Base-by-base conservation (phyloP, 2,888 invertebrate genomes). In the Eupithecia dodoneata region DNA sequence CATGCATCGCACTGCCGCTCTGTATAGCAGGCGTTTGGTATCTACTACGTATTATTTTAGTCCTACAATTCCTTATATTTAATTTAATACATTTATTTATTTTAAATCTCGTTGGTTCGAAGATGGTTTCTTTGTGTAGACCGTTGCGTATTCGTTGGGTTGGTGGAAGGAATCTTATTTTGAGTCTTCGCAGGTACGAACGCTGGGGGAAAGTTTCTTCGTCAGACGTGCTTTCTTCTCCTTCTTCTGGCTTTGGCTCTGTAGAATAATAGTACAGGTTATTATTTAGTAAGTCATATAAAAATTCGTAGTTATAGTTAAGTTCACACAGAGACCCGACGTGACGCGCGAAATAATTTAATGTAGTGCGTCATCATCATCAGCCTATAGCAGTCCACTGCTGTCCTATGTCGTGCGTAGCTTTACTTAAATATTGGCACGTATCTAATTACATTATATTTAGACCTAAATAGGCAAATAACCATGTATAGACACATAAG, bases 21-120 rank as follows among this genome's bases (percentile, higher is more conserved):
- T 77, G 84, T 84, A 76, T 83, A 83, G 12, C 81, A 81, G 55
- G 82, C 49, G 72, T 49, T 76, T 59, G 75, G 47, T 73, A 42
- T 72, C 47, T 70, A 47, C 74, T 76, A 0, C 82, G 78, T 9
- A 87, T 81, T 9, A 90, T 88, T 81, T 89, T 82, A 13, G 88
- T 89, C 66, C 93, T 85, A 78, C 92, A 93, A 78, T 88, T 91
- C 78, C 90, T 91, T 13, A 94, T 90, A 81, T 90, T 93, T 44
- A 94, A 89, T 78, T 87, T 84, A 65, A 93, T 89, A 71, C 87
- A 84, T 81, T 82, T 83, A 75, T 86, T 85, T 75, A 85, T 85
- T 75, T 81, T 85, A 76, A 89, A 89, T 71, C 88, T 90, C 0
- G 90, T 89, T 0, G 90, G 87, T 83, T 93, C 91, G 84, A 95